Evolutionary conservation across 2,797 vertebrate species (phyloP), one percentile per base, ranked within the genome.

Genomic region (Holocentrus rufus): DNA sequence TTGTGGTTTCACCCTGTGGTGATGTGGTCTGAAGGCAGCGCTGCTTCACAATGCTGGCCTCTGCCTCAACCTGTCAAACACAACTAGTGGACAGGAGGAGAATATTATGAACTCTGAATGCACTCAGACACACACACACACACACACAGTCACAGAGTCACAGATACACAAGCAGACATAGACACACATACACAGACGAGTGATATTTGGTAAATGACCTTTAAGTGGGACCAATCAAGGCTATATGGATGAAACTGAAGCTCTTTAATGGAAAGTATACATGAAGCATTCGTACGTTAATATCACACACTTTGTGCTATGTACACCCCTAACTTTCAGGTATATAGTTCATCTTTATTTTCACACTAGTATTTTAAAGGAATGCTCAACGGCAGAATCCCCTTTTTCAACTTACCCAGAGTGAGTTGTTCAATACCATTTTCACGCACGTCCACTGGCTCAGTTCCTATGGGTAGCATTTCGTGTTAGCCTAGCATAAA

Each of bases 21-120:
- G 60, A 63, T 61, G 53, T 54, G 56, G 53, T 72, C 63, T 56
- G 76, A 69, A 57, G 46, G 58, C 69, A 61, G 69, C 57, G 31
- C 68, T 39, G 22, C 31, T 39, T 75, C 59, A 59, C 49, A 6
- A 42, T 6, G 4, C n/a, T 42, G 50, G 52, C 66, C 39, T 20
- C 18, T 5, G 34, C 30, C 10, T 72, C 53, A 59, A 58, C 52
- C 57, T 68, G 66, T 77, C 75, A 69, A 74, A 69, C 74, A 68
- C 50, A 59, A 30, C 44, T 22, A 55, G 50, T 59, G 65, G 52
- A 64, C 55, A 27, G 22, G 15, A 15, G n/a, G 31, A 55, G 56
- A 61, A 34, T 14, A 42, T 49, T 49, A 54, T 73, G 52, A 63
- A 76, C 66, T 75, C 60, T 72, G 27, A 36, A 55, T 69, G 61